Evolutionary conservation across 92 coral and sea anemone species (phyloP).

Genomic region (Epizoanthus scotinus): DNA sequence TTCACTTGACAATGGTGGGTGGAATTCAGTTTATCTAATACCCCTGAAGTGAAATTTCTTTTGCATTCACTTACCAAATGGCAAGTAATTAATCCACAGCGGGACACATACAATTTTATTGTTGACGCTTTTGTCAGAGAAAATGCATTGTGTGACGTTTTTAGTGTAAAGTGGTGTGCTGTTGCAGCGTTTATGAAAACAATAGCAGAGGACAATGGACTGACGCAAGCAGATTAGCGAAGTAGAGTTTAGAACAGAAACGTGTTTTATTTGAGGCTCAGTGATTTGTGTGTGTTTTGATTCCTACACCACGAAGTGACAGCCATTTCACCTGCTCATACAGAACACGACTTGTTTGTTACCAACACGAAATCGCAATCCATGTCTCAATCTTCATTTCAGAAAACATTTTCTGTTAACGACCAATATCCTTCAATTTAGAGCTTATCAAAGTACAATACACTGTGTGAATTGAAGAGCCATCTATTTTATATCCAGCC

Average conservation of each 20-base stretch:
- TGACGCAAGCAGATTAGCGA: constrained; percentile 42
- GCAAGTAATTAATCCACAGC: constrained; percentile 62
- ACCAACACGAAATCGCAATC: background rate
- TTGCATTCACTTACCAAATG: constrained; percentile 61
- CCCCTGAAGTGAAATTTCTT: constrained; percentile 55
- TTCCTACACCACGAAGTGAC: background rate
- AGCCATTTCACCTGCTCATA: constrained; percentile 5
- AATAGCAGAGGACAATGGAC: constrained; percentile 17
- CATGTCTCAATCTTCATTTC: background rate
- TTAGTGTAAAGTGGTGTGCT: constrained; percentile 35
- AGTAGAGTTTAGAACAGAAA: constrained; percentile 6
- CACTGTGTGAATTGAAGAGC: constrained; percentile 19
- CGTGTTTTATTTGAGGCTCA: constrained; percentile 23
- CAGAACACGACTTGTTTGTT: background rate
- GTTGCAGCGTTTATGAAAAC: constrained; percentile 36
- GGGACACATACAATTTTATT: constrained; percentile 59
- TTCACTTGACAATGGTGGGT: constrained; percentile 50
- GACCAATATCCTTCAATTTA: constrained; percentile 15
- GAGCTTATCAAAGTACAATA: constrained; percentile 29
- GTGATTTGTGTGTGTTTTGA: constrained; percentile 6
- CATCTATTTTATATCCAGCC: background rate
- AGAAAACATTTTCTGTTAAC: background rate
- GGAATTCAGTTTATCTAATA: constrained; percentile 60
- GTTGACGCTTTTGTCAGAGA: constrained; percentile 53
- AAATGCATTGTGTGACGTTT: constrained; percentile 1